A percentile compares a stretch with the other conserved stretches of the same genome.
These are phyloP conservation scores for Lycophotia porphyrea DNA, from an alignment of 2,888 invertebrate genomes.

Conservation along the genomic window DNA sequence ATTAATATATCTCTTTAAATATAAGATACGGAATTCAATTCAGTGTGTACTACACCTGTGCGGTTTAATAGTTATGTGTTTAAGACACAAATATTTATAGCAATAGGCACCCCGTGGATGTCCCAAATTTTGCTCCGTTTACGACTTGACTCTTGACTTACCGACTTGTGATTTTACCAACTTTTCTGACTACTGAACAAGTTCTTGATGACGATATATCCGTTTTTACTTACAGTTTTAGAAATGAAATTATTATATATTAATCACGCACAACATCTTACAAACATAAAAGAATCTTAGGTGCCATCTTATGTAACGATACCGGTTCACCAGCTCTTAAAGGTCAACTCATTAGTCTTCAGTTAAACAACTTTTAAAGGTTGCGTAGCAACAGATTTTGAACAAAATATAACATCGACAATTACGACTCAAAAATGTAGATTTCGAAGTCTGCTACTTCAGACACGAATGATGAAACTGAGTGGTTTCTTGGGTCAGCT, in stretches of 20 bases:
- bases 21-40: conserved; percentile 10
- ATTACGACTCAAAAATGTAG: not conserved
- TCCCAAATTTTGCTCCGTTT: conserved; percentile 6
- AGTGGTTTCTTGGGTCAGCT: not conserved
- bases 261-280: not conserved
- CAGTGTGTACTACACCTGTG: conserved; percentile 39
- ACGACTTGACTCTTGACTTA: not conserved
- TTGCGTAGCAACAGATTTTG: too few species aligned
- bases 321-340: too few species aligned
- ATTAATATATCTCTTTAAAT: conserved; percentile 6
- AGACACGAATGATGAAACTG: not conserved
- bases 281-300: not conserved
- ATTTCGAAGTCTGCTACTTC: not conserved
- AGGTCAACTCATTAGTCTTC: too few species aligned
- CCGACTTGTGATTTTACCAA: not conserved
- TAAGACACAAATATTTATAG: conserved; percentile 27
- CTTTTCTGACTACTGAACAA: not conserved
- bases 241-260: not conserved
- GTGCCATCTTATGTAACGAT: too few species aligned
- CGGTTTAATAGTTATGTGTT: conserved; percentile 14
- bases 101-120: conserved; percentile 12
- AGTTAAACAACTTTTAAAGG: too few species aligned
- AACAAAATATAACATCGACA: too few species aligned
- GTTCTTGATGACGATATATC: not conserved
- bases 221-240: not conserved